These are phyloP conservation scores for Vombatus ursinus DNA, from an alignment of 2,113 vertebrate genomes.

Conservation along the genomic window DNA sequence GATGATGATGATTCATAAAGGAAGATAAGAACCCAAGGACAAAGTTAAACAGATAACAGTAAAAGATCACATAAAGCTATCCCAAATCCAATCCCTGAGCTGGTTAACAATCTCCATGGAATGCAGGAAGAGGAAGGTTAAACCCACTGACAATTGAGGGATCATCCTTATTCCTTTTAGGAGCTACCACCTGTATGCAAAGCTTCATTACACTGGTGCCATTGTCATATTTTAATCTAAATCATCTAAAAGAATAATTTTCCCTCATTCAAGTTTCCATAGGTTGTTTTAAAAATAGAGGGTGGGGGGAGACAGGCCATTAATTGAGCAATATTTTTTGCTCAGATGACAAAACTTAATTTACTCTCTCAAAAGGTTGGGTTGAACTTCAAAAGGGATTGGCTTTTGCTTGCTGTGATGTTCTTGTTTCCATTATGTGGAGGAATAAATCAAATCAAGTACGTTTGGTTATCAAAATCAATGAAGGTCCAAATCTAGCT, in stretches of 20 bases:
- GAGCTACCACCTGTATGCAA: not conserved
- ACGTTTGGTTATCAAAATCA: slow-evolving; percentile 65
- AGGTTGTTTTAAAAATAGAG: not conserved
- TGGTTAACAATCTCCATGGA: slow-evolving; percentile 18
- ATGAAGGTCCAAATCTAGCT: slow-evolving; percentile 60
- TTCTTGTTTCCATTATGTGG: slow-evolving; percentile 52
- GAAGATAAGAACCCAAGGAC: slow-evolving; percentile 33
- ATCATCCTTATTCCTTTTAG: not conserved
- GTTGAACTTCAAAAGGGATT: slow-evolving; percentile 49
- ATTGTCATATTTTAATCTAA: slow-evolving; percentile 2
- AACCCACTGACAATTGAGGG: not conserved
- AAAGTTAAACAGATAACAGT: not conserved
- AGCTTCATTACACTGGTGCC: not conserved
- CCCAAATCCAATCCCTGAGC: not conserved
- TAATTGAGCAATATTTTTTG: slow-evolving; percentile 24
- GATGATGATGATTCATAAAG: slow-evolving; percentile 41
- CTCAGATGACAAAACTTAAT: slow-evolving; percentile 33
- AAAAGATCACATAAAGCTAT: slow-evolving; percentile 31
- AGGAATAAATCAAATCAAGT: slow-evolving; percentile 67
- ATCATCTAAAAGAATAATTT: slow-evolving; percentile 1
- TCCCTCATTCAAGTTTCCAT: not conserved
- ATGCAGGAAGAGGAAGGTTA: slow-evolving; percentile 26
- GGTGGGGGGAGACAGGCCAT: not conserved
- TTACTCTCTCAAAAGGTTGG: slow-evolving; percentile 48
- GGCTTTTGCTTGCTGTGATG: slow-evolving; percentile 28